Evolutionary conservation across 2,113 vertebrate species (phyloP).

Genomic region (Taxidea taxus): DNA sequence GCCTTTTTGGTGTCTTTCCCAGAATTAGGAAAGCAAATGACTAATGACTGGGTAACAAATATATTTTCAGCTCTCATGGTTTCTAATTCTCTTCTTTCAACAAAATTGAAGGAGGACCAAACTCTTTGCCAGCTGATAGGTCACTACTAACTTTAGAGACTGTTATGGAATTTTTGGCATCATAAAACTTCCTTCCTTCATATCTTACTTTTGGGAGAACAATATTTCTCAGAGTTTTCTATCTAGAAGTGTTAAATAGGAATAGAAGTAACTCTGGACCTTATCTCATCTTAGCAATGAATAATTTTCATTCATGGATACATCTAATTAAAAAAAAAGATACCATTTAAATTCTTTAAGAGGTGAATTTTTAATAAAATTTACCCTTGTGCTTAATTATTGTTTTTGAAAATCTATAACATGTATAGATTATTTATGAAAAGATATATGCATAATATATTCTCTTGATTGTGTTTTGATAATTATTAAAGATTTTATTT

Average conservation of each 20-base stretch:
- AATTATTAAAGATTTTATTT: background rate
- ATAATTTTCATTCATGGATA: background rate
- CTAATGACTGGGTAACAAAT: background rate
- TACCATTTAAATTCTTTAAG: background rate
- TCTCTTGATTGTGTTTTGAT: background rate
- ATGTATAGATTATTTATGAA: background rate
- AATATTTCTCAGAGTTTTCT: background rate
- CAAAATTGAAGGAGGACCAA: slow-evolving; percentile 12
- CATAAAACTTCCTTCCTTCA: background rate
- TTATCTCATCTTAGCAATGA: background rate
- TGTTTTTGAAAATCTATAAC: background rate
- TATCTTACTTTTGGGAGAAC: background rate
- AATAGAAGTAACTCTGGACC: background rate
- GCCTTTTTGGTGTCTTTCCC: background rate
- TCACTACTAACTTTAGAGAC: background rate
- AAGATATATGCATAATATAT: background rate
- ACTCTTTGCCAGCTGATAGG: background rate
- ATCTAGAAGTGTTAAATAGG: background rate
- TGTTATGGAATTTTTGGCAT: background rate
- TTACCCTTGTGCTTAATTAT: background rate
- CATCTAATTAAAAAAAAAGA: background rate
- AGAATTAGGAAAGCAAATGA: slow-evolving; percentile 10
- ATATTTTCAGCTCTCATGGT: background rate
- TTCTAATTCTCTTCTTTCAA: slow-evolving; percentile 12
- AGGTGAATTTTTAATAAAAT: background rate